Evolutionary conservation across 2,113 vertebrate genomes (phyloP).

Genomic region (Uria aalge): DNA sequence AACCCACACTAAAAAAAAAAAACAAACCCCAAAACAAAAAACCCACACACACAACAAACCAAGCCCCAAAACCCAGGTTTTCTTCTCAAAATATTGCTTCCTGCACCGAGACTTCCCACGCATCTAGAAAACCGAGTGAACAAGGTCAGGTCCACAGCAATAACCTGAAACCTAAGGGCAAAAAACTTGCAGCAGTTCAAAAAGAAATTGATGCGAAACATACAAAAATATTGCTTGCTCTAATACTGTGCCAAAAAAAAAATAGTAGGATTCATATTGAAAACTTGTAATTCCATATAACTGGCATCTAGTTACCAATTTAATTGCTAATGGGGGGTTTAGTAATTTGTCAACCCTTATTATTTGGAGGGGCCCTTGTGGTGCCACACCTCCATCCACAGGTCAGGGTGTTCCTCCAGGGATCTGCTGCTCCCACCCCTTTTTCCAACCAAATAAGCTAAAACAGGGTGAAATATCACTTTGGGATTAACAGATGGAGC

Average conservation of each 20-base stretch:
- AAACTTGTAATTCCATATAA: too few species aligned
- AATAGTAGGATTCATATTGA: too few species aligned
- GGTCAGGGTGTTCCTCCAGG: not conserved
- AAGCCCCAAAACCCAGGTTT: not conserved
- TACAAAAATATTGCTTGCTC: not conserved
- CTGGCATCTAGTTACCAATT: not conserved
- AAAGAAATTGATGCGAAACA: not conserved
- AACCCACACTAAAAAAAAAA: not conserved
- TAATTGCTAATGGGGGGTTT: not conserved
- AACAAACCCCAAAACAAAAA: too few species aligned
- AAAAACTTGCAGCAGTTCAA: not conserved
- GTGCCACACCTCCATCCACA: too few species aligned
- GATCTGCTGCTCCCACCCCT: accelerated
- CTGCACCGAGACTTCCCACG: too few species aligned
- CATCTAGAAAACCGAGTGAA: too few species aligned
- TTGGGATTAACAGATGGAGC: accelerated
- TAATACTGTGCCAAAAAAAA: accelerated
- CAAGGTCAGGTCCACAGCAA: not conserved
- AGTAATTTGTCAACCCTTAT: not conserved
- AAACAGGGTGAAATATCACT: not conserved
- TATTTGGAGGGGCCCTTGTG: not conserved
- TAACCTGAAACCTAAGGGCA: too few species aligned
- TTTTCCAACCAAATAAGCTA: not conserved
- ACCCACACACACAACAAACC: too few species aligned
- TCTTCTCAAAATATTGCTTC: accelerated